Base-by-base conservation (phyloP, 2,797 vertebrate species). In the Spea hammondii region DNA sequence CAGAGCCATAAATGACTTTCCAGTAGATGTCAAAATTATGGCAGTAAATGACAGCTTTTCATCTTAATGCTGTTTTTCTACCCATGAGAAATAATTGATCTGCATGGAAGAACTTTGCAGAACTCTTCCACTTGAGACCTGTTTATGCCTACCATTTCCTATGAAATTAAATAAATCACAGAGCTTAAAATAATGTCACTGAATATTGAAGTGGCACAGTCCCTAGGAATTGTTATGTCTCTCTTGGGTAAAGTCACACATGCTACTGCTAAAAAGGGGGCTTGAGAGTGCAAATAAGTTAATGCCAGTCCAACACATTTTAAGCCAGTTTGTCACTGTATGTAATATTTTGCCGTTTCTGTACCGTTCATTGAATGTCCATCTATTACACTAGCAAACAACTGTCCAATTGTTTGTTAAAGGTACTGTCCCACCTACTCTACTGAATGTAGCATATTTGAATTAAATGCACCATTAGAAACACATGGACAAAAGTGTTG, bases 41-140 rank as follows among this genome's bases (percentile, higher is more conserved):
- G 78, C 66, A 78, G 71, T 8, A 80, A 68, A 80, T 83, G 82
- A 84, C 71, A 83, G 80, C 82, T 83, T 77, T 47, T 83, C 70
- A 74, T 71, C 59, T 17, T 73, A 77, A 69, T 80, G 57, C 77
- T 70, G 83, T 77, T 79, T 82, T 84, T 84, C 82, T 78, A 64
- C 77, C 80, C 70, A 60, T 70, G 72, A 83, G 80, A 84, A 86
- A 85, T 84, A 78, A 84, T 77, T 88, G 57, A 79, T 85, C 82
- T 78, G 66, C 62, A 70, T 71, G 57, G 77, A 83, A 80, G 55
- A 74, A 74, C 49, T 82, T 69, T 78, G 75, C 83, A 77, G 65
- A 78, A 59, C 45, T 62, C 32, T 68, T 73, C 45, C 64, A 10
- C 44, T 10, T 6, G 45, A 73, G 74, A 77, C 70, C 51, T 77